Evolutionary conservation across 1,140 invertebrate species (phyloP).

Genomic region (Drosophila baimaii): DNA sequence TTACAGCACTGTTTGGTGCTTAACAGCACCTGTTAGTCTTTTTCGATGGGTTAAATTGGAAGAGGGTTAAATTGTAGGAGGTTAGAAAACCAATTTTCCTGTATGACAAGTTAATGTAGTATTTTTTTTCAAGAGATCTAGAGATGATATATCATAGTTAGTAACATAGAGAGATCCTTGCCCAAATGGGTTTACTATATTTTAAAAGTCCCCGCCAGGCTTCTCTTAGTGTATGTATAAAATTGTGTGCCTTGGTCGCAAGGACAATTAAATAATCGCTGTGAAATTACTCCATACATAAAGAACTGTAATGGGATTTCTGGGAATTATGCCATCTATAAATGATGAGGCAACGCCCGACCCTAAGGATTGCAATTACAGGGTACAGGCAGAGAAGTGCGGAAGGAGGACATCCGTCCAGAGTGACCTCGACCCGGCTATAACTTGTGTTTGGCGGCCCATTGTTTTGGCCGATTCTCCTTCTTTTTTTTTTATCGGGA

Average conservation of each 20-base stretch:
- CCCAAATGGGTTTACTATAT: too few relatives aligned
- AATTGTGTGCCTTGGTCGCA: not conserved
- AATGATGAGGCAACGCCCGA: slow-evolving; percentile 1
- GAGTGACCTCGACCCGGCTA: slow-evolving; percentile 65
- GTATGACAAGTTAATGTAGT: too few relatives aligned
- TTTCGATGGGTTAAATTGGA: too few relatives aligned
- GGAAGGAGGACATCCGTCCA: slow-evolving; percentile 23
- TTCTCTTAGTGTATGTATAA: too few relatives aligned
- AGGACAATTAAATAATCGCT: slow-evolving; percentile 10
- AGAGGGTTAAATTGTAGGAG: too few relatives aligned
- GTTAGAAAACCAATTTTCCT: too few relatives aligned
- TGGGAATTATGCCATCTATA: slow-evolving; percentile 10
- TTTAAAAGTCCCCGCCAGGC: too few relatives aligned
- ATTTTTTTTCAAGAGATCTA: too few relatives aligned
- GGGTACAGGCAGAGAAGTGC: slow-evolving; percentile 22
- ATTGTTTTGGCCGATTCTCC: slow-evolving; percentile 21
- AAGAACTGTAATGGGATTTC: slow-evolving; percentile 9
- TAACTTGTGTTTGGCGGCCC: slow-evolving; percentile 47
- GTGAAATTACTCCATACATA: slow-evolving; percentile 2
- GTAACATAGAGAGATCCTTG: too few relatives aligned
- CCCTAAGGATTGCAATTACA: slow-evolving; percentile 16
- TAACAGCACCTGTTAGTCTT: too few relatives aligned
- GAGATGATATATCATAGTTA: too few relatives aligned
- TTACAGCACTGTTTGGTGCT: too few relatives aligned
- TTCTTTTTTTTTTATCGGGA: slow-evolving; percentile 12